Evolutionary conservation across 2,113 vertebrate species (phyloP), one percentile per base, ranked within the genome.

Genomic region (Theristicus caerulescens): DNA sequence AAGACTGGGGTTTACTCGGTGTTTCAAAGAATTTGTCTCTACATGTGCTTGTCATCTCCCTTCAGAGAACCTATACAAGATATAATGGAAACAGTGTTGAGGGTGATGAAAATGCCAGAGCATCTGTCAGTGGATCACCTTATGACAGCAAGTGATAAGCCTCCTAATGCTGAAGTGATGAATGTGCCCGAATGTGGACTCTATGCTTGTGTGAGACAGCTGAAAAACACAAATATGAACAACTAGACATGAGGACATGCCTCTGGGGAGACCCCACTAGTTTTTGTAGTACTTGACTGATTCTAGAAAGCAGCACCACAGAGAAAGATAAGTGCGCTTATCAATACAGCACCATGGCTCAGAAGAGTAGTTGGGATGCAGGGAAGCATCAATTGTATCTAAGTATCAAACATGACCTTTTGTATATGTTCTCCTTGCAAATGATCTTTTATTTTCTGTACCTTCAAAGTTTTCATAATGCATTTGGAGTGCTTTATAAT

Each of bases 281-380:
- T 83, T 94, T 95, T 64, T 90, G 83, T 86, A 85, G 78, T 76
- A 94, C 84, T 97, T 97, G 86, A 72, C 77, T 96, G 95, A 86
- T 88, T 97, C 94, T 91, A 70, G 85, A 96, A 94, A 92, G 84
- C 90, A 84, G 89, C 59, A 67, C 93, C 73, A 52, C 24, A 61
- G 51, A 81, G 90, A 95, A 90, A 97, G 88, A 96, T 88, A 95
- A 95, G 92, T 97, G 61, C 91, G 84, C 64, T 98, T 98, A 97
- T 94, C 97, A 86, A 80, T 70, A 78, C 70, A 89, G 49, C 14
- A n/a, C 66, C 69, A 47, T 44, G 67, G 58, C 86, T 96, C 70
- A 78, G 71, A 95, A 96, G 44, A 94, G 76, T n/a, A 91, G 88
- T 29, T 91, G 82, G 87, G 73, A 97, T 82, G 78, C 46, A 89